phyloP scores from a whole-genome alignment of 2,888 invertebrate genomes.

The Helleia helle region DNA sequence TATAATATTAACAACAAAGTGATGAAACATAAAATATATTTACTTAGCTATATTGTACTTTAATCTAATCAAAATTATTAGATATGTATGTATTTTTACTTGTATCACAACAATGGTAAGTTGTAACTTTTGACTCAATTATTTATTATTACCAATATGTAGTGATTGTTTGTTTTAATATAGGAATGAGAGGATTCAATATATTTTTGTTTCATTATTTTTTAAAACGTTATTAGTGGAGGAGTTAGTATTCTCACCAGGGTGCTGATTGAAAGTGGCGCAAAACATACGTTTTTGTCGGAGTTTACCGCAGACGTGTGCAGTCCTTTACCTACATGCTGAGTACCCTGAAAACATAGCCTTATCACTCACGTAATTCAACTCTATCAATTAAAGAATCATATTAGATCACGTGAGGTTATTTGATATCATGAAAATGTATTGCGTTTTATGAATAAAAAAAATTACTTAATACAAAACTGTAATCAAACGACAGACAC shows the following conservation, averaged over 20 bases:
- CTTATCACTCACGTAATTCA: neutral
- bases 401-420: conserved; percentile 27
- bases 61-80: no score
- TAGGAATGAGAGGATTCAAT: no score
- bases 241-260: conserved; percentile 68
- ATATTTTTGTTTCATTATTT: conserved; percentile 30
- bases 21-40: conserved; percentile 1
- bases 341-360: conserved; percentile 49
- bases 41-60: no score
- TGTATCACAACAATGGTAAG: no score
- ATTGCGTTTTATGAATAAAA: neutral
- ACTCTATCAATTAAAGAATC: conserved; percentile 7
- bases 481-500: no score
- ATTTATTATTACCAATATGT: no score
- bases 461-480: neutral
- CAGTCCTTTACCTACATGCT: conserved; percentile 50
- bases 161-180: no score
- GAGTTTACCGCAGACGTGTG: conserved; percentile 58
- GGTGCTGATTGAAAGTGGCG: conserved; percentile 46
- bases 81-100: no score
- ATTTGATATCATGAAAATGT: conserved; percentile 15
- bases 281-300: conserved; percentile 59
- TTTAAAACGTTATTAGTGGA: conserved; percentile 44
- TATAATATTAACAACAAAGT: neutral
- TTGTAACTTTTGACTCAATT: no score